Evolutionary conservation across 2,113 vertebrate genomes (phyloP), one percentile per base, ranked within the genome.

Genomic region (Phylloscopus trochiloides): DNA sequence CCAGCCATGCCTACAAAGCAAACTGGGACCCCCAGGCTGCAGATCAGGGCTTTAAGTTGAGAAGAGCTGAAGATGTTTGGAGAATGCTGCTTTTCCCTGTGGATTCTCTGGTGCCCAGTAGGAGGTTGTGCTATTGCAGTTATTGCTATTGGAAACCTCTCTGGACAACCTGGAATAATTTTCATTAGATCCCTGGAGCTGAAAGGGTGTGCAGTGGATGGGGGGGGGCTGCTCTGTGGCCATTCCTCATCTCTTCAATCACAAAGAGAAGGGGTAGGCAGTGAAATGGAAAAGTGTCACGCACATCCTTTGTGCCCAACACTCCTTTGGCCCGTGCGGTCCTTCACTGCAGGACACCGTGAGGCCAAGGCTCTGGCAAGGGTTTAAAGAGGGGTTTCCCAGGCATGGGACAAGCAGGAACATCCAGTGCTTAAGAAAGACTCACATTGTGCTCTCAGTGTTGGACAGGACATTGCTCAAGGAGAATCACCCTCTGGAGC

Each of bases 361-460:
- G 80, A 66, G 93, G 91, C 68, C 90, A 81, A 62, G 52, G 1
- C 65, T 51, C 93, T 89, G 92, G 87, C 90, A 95, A 95, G 42
- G 70, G 84, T 84, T 68, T 74, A n/a, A 72, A 70, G 72, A 89
- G 73, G 92, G 95, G 74, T 94, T 94, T 87, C 76, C 96, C 84
- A 38, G 70, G 31, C 87, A 6, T 62, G 92, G 76, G 87, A 92
- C 1, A 40, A 62, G 25, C 90, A 40, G 92, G 84, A 91, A 95
- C 92, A 84, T 6, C 55, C 80, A 92, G 92, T 67, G 87, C 92
- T 67, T 66, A 31, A 78, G 73, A 92, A 91, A 89, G 80, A 11
- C 68, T 84, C 55, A 16, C 80, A 91, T 45, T 80, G 94, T 96
- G 86, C 68, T 70, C 19, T 70, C 2, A 6, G 58, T 36, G 74